Evolutionary conservation across 2,113 vertebrate species (phyloP), one percentile per base, ranked within the genome.

Genomic region (Hassar affinis): DNA sequence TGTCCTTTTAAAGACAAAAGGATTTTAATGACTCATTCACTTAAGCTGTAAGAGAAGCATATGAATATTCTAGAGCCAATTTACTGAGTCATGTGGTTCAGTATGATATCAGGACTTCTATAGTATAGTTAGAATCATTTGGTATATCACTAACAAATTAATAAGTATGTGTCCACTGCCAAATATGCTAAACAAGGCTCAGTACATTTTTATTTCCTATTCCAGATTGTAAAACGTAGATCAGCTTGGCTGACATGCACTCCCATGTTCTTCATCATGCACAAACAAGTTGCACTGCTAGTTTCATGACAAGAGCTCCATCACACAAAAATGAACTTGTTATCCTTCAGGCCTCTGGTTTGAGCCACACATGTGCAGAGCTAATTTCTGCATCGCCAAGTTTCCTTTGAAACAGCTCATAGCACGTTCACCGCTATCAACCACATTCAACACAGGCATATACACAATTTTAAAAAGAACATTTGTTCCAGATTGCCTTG

Each of bases 401-500:
- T 78, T 86, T 83, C 33, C 76, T 52, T 79, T 62, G 62, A 81
- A 86, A 86, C 79, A 38, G 85, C 57, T 56, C 59, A 38, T 54
- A 80, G 77, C 79, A 86, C 42, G 64, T 71, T 52, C 66, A 74
- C 83, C 38, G 42, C 81, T n/a, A 79, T 79, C 78, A 75, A 62
- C 57, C 64, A 61, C 61, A 57, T 62, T 76, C 27, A 80, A 61
- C 54, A 52, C 61, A 61, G 62, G 78, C 54, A 74, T 75, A 78
- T 79, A 84, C 77, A 89, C 74, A 84, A n/a, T 76, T 81, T 52
- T 38, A 87, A 84, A 75, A 66, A 85, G 78, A 87, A 90, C 86
- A 88, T 85, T 83, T 59, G 78, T 84, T 85, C 85, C 86, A 86
- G 85, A 85, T 74, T 86, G 78, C 27, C 79, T 82, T 47, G 78